These are phyloP conservation scores for Hyphantria cunea DNA, from an alignment of 1,140 invertebrate genomes.

Conservation along the genomic window DNA sequence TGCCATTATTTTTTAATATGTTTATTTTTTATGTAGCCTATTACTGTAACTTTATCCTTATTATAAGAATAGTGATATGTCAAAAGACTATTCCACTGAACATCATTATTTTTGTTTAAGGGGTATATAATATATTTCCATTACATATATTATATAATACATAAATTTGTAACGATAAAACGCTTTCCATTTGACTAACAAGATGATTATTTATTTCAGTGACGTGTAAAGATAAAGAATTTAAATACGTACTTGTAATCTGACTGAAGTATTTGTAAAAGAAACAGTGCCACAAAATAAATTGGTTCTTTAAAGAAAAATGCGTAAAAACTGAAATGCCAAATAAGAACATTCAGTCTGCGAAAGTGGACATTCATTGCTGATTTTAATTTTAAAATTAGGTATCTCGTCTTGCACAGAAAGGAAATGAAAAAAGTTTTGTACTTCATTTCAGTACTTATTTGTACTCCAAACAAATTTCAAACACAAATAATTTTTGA, in stretches of 20 bases:
- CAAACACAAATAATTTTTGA: slow-evolving; percentile 10
- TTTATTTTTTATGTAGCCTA: no score
- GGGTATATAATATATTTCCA: no score
- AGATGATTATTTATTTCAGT: slow-evolving; percentile 1
- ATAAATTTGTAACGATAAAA: background rate
- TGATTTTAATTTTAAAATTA: slow-evolving; percentile 11
- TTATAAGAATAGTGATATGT: no score
- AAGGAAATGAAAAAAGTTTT: slow-evolving; percentile 24
- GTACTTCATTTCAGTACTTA: slow-evolving; percentile 12
- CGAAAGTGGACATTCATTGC: slow-evolving; percentile 13
- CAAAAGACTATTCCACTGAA: no score
- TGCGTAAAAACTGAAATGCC: background rate
- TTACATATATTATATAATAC: no score
- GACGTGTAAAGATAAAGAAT: slow-evolving; percentile 5
- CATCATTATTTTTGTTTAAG: no score
- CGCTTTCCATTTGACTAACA: slow-evolving; percentile 13
- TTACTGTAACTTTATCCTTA: no score
- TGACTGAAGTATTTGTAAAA: background rate
- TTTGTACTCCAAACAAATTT: slow-evolving; percentile 7
- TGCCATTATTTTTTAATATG: no score
- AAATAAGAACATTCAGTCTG: slow-evolving; percentile 2
- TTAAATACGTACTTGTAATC: slow-evolving; percentile 14
- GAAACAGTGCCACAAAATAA: no score
- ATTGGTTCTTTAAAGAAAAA: background rate
- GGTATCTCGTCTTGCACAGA: slow-evolving; percentile 1